These are phyloP conservation scores for Linhomoeus sp. DNA, from an alignment of 2,888 invertebrate species.

Conservation along the genomic window DNA sequence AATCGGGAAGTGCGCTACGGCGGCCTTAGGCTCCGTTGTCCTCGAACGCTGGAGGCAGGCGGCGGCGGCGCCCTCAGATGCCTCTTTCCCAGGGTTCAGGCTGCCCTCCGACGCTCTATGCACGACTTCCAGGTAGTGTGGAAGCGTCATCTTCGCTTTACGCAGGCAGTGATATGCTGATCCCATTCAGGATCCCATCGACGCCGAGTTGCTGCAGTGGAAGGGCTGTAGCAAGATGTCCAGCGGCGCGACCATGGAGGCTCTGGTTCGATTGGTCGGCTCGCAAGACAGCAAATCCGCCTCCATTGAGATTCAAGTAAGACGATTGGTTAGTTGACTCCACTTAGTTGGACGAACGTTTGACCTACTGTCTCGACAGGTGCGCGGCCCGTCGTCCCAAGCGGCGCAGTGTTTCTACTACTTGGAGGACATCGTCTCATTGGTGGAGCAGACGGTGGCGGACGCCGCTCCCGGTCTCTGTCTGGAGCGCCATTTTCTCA, in stretches of 20 bases:
- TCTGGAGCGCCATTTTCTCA: slow-evolving; percentile 45
- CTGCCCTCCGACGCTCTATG: slow-evolving; percentile 40
- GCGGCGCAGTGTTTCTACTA: slow-evolving; percentile 40
- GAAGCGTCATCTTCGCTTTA: not conserved
- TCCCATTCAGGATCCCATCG: slow-evolving; percentile 31
- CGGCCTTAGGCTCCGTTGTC: no score
- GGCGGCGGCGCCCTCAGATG: slow-evolving; percentile 8
- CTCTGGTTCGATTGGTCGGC: slow-evolving; percentile 37
- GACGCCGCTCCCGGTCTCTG: slow-evolving; percentile 47
- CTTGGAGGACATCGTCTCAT: slow-evolving; percentile 37
- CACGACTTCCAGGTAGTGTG: slow-evolving; percentile 29
- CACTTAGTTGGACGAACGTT: no score
- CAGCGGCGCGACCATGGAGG: slow-evolving; percentile 43
- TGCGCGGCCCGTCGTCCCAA: slow-evolving; percentile 27
- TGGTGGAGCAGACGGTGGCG: slow-evolving; percentile 36
- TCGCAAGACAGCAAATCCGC: slow-evolving; percentile 23
- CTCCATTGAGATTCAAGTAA: slow-evolving; percentile 45
- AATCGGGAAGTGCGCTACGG: no score
- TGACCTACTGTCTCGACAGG: slow-evolving; percentile 19
- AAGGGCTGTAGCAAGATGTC: slow-evolving; percentile 41
- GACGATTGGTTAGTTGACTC: slow-evolving; percentile 16
- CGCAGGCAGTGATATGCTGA: not conserved
- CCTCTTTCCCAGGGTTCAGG: slow-evolving; percentile 45
- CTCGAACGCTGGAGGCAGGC: no score
- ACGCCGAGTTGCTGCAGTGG: slow-evolving; percentile 50